Conservation (phyloP, 2,113 vertebrate genomes). For the Saccopteryx bilineata region DNA sequence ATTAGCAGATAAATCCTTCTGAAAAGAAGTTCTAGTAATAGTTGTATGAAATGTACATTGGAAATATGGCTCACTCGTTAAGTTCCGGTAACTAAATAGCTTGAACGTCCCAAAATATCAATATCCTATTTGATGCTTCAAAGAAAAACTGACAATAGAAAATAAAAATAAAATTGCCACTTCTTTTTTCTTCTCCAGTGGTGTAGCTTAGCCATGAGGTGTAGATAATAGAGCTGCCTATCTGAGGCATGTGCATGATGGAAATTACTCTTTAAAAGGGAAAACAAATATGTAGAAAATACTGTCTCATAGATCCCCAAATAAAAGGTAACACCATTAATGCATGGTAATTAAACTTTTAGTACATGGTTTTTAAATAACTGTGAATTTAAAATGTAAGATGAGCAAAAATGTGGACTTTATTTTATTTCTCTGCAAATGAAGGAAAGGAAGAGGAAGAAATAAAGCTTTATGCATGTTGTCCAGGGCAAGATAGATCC, state of each 20-base stretch:
- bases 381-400: not conserved
- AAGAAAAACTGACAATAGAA: slow-evolving; percentile 61
- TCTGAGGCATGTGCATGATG: not conserved
- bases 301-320: not conserved
- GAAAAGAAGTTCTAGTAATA: slow-evolving; percentile 72
- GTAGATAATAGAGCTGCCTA: not conserved
- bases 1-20: slow-evolving; percentile 76
- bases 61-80: slow-evolving; percentile 61
- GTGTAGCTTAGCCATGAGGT: not conserved
- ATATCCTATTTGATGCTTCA: slow-evolving; percentile 72
- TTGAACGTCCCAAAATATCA: slow-evolving; percentile 74
- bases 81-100: slow-evolving; percentile 77
- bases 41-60: slow-evolving; percentile 46
- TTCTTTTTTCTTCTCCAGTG: not conserved
- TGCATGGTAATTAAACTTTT: not conserved
- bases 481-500: not conserved
- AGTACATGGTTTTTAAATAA: not conserved
- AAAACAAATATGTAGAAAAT: slow-evolving; percentile 29
- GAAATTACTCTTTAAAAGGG: slow-evolving; percentile 17
- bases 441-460: not conserved
- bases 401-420: not conserved
- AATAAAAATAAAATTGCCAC: slow-evolving; percentile 23
- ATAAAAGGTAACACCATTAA: not conserved
- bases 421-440: not conserved
- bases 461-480: not conserved